Percentiles rank a stretch among this genome's conserved stretches.
These are phyloP conservation scores for Dendronephthya gigantea DNA, from an alignment of 64 coral and sea anemone species.

Conservation along the genomic window DNA sequence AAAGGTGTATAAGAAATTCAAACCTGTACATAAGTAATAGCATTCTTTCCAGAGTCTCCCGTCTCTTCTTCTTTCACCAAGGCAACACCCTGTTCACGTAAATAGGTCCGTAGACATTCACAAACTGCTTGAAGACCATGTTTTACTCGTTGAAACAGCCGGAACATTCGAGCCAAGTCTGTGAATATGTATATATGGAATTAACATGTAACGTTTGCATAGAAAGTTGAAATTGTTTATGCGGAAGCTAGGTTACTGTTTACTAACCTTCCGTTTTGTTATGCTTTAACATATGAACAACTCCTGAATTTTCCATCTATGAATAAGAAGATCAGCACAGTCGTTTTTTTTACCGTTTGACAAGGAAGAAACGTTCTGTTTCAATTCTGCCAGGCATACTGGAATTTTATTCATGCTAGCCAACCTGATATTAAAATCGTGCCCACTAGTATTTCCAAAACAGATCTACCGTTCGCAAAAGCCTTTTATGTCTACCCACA, in stretches of 20 bases:
- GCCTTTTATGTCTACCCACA: no score
- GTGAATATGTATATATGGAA: background rate
- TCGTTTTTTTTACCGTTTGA: no score
- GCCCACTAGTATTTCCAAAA: no score
- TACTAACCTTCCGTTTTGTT: slow-evolving; percentile 83
- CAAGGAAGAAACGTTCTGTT: no score
- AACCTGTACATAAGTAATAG: slow-evolving; percentile 93
- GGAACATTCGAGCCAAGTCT: slow-evolving; percentile 96
- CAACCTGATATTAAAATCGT: no score
- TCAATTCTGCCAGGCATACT: no score
- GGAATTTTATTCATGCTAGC: no score
- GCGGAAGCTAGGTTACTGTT: background rate
- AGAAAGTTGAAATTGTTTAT: no score
- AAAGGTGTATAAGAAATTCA: background rate
- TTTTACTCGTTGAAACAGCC: slow-evolving; percentile 80
- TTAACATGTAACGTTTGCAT: no score
- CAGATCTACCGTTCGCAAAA: no score
- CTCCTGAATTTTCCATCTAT: slow-evolving; percentile 89
- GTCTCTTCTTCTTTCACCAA: slow-evolving; percentile 73
- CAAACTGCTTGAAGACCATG: slow-evolving; percentile 89
- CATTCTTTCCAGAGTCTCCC: slow-evolving; percentile 68
- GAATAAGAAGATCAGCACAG: background rate
- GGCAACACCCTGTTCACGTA: slow-evolving; percentile 87
- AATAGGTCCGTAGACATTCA: slow-evolving; percentile 85
- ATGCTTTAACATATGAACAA: slow-evolving; percentile 97